A percentile compares a stretch with the other conserved stretches of the same genome.
phyloP scores from a whole-genome alignment of 2,888 invertebrate genomes.

The Ectemnius lituratus region DNA sequence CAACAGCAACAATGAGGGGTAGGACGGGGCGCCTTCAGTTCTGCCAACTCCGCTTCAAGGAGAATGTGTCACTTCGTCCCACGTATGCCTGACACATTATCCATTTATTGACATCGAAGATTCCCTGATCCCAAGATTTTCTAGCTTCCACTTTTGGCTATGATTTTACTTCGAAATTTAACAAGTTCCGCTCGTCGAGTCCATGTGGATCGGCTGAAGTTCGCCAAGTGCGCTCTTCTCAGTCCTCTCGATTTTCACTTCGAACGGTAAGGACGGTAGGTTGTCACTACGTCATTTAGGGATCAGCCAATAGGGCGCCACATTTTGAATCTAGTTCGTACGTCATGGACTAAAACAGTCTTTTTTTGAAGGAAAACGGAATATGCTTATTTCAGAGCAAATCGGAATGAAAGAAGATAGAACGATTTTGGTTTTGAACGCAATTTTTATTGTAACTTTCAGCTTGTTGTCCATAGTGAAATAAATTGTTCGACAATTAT shows the following conservation, averaged over 20 bases:
- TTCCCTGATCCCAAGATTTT: no score
- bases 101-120: no score
- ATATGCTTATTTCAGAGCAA: not conserved
- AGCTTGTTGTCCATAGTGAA: not conserved
- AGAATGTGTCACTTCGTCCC: constrained; percentile 7
- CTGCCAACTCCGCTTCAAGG: constrained; percentile 35
- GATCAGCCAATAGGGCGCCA: not conserved
- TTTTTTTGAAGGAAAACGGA: not conserved
- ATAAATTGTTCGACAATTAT: not conserved
- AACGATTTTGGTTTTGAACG: not conserved
- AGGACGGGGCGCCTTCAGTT: constrained; percentile 42
- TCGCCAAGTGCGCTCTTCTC: no score
- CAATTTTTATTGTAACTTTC: constrained; percentile 4
- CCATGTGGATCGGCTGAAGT: no score
- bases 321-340: not conserved
- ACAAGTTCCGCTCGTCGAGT: no score
- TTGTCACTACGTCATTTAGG: not conserved
- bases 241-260: no score
- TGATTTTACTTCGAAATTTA: no score
- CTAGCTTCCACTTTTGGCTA: no score
- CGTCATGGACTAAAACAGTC: not conserved
- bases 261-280: not conserved
- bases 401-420: not conserved
- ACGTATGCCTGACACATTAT: not conserved
- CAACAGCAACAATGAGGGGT: constrained; percentile 59